Percentiles rank a stretch among this genome's conserved stretches.
Evolutionary conservation across 2,888 invertebrate species (phyloP).

Genomic region (Nemotelus nigrinus): DNA sequence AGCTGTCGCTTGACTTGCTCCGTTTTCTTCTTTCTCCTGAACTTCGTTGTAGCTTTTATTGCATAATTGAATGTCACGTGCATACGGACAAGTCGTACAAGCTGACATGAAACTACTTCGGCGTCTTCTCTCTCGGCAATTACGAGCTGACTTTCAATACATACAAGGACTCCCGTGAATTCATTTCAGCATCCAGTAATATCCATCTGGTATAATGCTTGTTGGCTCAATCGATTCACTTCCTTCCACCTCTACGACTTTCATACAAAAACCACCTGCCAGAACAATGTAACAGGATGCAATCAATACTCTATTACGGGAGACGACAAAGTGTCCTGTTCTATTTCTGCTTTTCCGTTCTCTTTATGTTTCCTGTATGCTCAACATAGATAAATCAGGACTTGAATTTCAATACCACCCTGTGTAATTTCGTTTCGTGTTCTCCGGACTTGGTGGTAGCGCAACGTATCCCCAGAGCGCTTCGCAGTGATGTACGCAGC

Average conservation of each 20-base stretch:
- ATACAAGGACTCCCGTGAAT: too few relatives aligned
- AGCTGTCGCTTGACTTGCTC: not conserved
- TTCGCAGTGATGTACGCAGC: not conserved
- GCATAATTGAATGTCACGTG: conserved; percentile 38
- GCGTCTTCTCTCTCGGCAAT: not conserved
- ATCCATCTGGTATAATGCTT: too few relatives aligned
- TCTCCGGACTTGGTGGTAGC: too few relatives aligned
- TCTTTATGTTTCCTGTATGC: not conserved
- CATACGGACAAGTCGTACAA: conserved; percentile 8
- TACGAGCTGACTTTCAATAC: too few relatives aligned
- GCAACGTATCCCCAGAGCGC: too few relatives aligned
- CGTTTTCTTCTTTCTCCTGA: not conserved
- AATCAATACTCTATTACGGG: not conserved
- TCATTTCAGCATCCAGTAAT: too few relatives aligned
- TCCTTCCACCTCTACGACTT: not conserved
- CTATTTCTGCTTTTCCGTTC: not conserved
- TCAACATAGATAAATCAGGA: too few relatives aligned
- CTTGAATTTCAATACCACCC: too few relatives aligned
- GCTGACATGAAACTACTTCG: conserved; percentile 11
- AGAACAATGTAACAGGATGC: not conserved
- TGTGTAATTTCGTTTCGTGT: too few relatives aligned
- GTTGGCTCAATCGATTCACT: too few relatives aligned
- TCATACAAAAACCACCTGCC: not conserved
- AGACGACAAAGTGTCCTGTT: not conserved
- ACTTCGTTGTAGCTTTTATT: conserved; percentile 25